phyloP scores from a whole-genome alignment of 2,888 invertebrate genomes.

The Tanypteryx hageni region DNA sequence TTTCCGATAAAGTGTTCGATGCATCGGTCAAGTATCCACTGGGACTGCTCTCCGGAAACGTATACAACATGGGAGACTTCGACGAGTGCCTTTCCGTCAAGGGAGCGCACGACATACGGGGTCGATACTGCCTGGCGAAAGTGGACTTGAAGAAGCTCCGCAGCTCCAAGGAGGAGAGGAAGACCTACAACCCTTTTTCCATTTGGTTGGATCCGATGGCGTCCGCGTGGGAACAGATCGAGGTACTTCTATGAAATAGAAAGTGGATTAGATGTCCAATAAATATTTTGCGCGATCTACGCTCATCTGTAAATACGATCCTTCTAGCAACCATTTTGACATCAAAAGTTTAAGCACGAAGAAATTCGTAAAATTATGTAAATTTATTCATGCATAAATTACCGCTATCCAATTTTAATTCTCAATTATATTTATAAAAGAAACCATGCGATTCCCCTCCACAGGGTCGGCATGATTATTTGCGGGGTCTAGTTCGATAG shows the following conservation, averaged over 20 bases:
- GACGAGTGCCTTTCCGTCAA: conserved; percentile 80
- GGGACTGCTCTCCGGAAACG: conserved; percentile 82
- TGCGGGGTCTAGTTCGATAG: too few species aligned
- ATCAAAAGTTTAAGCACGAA: too few species aligned
- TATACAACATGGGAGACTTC: conserved; percentile 85
- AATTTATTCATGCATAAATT: too few species aligned
- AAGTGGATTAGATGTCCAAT: too few species aligned
- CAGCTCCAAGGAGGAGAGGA: neutral
- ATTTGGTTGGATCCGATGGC: conserved; percentile 37
- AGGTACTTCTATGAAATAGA: conserved; percentile 72
- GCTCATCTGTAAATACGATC: too few species aligned
- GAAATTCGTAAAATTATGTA: too few species aligned
- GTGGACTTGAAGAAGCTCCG: conserved; percentile 69
- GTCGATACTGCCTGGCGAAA: conserved; percentile 78
- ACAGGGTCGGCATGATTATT: too few species aligned
- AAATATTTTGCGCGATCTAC: too few species aligned
- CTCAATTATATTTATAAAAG: too few species aligned
- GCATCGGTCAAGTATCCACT: conserved; percentile 83
- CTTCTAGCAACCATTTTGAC: too few species aligned
- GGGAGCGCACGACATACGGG: conserved; percentile 73
- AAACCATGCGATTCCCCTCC: too few species aligned
- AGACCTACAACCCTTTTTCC: conserved; percentile 73
- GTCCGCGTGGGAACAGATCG: conserved; percentile 76
- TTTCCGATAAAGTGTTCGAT: conserved; percentile 73
- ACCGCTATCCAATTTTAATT: too few species aligned